Conservation (phyloP, 37 sponge, comb jelly and placozoan genomes). For the Geodia barretti region DNA sequence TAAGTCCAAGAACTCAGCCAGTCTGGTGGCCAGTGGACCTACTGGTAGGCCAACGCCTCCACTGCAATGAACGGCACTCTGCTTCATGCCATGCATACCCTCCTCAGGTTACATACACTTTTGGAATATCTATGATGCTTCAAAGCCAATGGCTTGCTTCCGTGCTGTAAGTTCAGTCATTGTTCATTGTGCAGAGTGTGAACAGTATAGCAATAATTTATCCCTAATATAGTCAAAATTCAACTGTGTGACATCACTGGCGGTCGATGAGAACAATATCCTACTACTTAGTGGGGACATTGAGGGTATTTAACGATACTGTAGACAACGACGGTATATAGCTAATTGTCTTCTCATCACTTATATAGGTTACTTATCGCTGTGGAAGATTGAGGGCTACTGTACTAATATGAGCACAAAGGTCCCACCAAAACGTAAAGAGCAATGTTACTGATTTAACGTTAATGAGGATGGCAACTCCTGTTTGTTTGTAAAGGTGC, state of each 20-base stretch:
- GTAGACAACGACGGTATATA: not conserved
- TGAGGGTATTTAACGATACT: slow-evolving; percentile 28
- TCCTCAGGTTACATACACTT: slow-evolving; percentile 78
- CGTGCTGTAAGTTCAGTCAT: slow-evolving; percentile 67
- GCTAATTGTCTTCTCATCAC: not conserved
- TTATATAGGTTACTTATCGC: slow-evolving; percentile 10
- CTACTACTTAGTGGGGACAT: slow-evolving; percentile 44
- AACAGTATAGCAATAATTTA: not conserved
- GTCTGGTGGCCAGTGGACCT: slow-evolving; percentile 76
- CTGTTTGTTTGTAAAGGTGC: slow-evolving; percentile 14
- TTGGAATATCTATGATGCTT: slow-evolving; percentile 76
- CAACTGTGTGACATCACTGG: slow-evolving; percentile 32
- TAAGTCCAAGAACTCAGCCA: slow-evolving; percentile 45
- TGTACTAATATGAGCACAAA: slow-evolving; percentile 6
- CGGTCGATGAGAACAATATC: slow-evolving; percentile 17
- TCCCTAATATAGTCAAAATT: slow-evolving; percentile 9
- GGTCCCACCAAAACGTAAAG: slow-evolving; percentile 34
- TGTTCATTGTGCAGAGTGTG: not conserved
- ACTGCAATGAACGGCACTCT: not conserved
- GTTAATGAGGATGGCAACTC: too few relatives aligned
- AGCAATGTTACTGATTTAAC: not conserved
- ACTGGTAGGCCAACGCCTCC: slow-evolving; percentile 38
- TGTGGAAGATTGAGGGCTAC: slow-evolving; percentile 51
- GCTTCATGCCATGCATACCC: not conserved
- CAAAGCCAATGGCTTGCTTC: slow-evolving; percentile 48